Percentiles rank a stretch among this genome's conserved stretches.
These are phyloP conservation scores for Urocitellus parryii DNA, from an alignment of 2,113 vertebrate species.

Conservation along the genomic window DNA sequence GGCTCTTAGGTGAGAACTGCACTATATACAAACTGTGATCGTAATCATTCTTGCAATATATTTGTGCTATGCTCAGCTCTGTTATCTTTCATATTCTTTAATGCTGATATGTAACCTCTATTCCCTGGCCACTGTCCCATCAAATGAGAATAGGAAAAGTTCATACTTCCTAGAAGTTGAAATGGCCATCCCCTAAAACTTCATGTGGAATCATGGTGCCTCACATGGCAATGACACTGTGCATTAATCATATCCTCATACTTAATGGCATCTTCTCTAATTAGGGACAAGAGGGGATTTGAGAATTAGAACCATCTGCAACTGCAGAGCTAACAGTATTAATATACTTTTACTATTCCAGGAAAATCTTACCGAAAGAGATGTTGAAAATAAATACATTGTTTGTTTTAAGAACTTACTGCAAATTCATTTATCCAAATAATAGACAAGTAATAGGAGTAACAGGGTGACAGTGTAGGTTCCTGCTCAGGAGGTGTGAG, in stretches of 20 bases:
- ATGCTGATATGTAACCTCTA: not conserved
- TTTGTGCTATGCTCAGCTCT: not conserved
- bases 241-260: not conserved
- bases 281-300: not conserved
- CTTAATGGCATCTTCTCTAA: not conserved
- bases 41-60: not conserved
- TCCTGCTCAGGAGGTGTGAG: too few species aligned
- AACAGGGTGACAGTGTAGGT: too few species aligned
- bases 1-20: not conserved
- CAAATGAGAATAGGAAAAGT: not conserved
- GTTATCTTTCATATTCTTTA: not conserved
- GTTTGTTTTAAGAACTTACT: not conserved
- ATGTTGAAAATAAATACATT: not conserved
- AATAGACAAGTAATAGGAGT: not conserved
- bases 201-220: not conserved
- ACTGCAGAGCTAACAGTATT: not conserved
- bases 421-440: not conserved
- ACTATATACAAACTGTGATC: not conserved
- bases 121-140: not conserved
- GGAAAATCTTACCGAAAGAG: not conserved
- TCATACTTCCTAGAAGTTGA: not conserved
- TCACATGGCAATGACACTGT: not conserved
- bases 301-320: not conserved
- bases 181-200: not conserved
- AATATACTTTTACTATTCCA: not conserved